phyloP scores from a whole-genome alignment of 2,888 invertebrate species.

The Nephrocerus scutellatus region DNA sequence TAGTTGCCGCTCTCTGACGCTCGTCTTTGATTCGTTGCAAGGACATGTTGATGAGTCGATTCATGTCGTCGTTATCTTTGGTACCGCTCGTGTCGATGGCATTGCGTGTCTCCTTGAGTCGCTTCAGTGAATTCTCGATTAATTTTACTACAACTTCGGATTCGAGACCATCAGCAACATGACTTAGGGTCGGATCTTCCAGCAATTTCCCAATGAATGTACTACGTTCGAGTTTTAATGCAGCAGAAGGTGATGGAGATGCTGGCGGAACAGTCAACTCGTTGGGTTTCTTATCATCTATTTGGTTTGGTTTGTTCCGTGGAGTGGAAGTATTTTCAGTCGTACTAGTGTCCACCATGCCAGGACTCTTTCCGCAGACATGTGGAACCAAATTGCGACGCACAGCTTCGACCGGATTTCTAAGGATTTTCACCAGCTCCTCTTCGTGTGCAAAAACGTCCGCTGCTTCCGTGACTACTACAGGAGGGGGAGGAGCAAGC shows the following conservation, averaged over 20 bases:
- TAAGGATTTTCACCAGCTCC: conserved; percentile 54
- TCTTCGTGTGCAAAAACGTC: conserved; percentile 38
- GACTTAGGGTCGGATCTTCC: conserved; percentile 58
- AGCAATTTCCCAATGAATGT: conserved; percentile 55
- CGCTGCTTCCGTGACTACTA: conserved; percentile 13
- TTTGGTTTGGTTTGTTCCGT: conserved; percentile 43
- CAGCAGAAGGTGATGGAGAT: not conserved
- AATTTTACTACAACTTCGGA: conserved; percentile 57
- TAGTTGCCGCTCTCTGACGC: conserved; percentile 24
- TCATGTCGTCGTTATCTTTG: conserved; percentile 48
- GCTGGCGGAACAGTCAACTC: not conserved
- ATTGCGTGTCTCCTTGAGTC: conserved; percentile 48
- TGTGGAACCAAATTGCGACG: conserved; percentile 68
- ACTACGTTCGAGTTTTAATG: conserved; percentile 31
- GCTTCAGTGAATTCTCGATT: conserved; percentile 61
- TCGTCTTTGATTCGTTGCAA: conserved; percentile 46
- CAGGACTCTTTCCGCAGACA: conserved; percentile 60
- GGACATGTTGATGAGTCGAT: conserved; percentile 45
- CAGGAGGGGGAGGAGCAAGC: not conserved
- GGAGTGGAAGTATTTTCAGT: conserved; percentile 14
- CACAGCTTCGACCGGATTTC: conserved; percentile 71
- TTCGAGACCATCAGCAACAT: conserved; percentile 57
- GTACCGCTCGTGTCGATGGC: conserved; percentile 44
- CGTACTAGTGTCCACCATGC: conserved; percentile 20
- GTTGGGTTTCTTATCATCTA: not conserved